Conservation (phyloP, 2,113 vertebrate genomes). For the Vulpes vulpes region DNA sequence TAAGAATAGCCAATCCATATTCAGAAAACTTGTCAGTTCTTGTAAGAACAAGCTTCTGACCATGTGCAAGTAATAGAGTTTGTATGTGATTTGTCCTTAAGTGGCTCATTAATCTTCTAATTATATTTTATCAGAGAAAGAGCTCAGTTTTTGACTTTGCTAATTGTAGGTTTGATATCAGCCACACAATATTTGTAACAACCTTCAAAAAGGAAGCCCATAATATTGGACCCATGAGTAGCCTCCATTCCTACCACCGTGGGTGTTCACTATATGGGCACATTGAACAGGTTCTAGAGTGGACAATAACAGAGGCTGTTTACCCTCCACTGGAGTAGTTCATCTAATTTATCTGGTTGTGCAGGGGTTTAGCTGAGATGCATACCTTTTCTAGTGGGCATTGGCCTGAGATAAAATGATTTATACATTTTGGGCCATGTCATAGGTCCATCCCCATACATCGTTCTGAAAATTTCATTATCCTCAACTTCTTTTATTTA, state of each 20-base stretch:
- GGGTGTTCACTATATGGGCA: neutral
- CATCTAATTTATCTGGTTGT: neutral
- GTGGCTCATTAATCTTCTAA: neutral
- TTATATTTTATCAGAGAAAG: neutral
- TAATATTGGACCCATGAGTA: neutral
- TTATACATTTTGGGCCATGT: neutral
- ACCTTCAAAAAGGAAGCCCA: neutral
- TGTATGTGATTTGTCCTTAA: neutral
- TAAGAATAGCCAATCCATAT: neutral
- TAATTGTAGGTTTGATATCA: neutral
- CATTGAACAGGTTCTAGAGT: accelerated
- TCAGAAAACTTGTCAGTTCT: neutral
- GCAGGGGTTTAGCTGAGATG: neutral
- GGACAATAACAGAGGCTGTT: neutral
- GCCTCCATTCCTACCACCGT: too few species aligned
- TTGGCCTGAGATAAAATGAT: neutral
- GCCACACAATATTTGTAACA: too few species aligned
- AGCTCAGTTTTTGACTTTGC: neutral
- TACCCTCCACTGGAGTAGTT: too few species aligned
- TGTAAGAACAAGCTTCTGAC: neutral
- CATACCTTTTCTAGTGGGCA: neutral
- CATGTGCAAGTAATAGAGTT: neutral
- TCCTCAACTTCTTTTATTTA: neutral
- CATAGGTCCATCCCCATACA: neutral
- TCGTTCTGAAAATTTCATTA: neutral